Evolutionary conservation across 53 echinoderm and acorn worm genomes (phyloP).

Genomic region (Holothuria leucospilota): DNA sequence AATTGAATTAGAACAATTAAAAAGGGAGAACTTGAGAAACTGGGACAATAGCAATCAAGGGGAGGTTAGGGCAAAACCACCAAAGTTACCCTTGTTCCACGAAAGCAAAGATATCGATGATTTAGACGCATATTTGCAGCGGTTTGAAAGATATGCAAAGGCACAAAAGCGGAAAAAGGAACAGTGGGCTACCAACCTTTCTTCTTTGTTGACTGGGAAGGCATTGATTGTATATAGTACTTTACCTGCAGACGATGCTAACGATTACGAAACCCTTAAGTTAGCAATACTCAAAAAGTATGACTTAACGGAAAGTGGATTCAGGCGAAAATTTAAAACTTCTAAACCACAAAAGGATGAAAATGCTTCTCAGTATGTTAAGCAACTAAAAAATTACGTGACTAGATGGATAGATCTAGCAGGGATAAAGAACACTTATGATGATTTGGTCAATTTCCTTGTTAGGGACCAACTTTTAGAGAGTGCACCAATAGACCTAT

Average conservation of each 20-base stretch:
- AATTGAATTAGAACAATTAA: too few relatives aligned
- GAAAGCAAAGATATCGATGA: constrained; percentile 26
- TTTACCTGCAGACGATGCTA: constrained; percentile 35
- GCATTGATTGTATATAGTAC: constrained; percentile 37
- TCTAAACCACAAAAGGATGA: constrained; percentile 44
- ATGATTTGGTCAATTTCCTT: constrained; percentile 1
- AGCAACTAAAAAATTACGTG: constrained; percentile 33
- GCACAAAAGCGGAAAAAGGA: neutral
- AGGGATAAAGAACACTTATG: constrained; percentile 3
- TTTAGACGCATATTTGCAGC: constrained; percentile 38
- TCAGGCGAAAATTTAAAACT: constrained; percentile 42
- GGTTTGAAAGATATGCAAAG: constrained; percentile 44
- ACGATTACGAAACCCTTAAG: constrained; percentile 34
- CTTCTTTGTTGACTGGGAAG: constrained; percentile 37
- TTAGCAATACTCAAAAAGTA: constrained; percentile 21
- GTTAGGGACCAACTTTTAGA: constrained; percentile 42
- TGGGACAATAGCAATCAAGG: neutral
- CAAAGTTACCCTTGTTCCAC: neutral
- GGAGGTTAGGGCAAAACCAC: neutral
- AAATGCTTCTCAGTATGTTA: constrained; percentile 25
- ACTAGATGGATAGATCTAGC: constrained; percentile 44
- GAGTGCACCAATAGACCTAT: constrained; percentile 9
- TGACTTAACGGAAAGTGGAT: constrained; percentile 44
- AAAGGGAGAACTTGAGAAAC: too few relatives aligned
- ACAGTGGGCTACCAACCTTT: constrained; percentile 18